phyloP scores from a whole-genome alignment of 2,888 invertebrate species.

The Xestia xanthographa region DNA sequence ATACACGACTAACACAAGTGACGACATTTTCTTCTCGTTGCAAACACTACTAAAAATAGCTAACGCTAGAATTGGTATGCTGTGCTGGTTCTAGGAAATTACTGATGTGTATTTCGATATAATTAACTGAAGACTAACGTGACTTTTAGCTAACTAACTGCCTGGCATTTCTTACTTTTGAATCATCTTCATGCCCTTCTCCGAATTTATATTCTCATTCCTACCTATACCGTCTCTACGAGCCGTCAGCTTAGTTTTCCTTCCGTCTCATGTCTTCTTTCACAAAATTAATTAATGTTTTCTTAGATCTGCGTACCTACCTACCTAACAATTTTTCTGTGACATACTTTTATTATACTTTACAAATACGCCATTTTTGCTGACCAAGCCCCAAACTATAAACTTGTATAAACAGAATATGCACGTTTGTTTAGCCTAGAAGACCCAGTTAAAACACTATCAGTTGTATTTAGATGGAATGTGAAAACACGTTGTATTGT shows the following conservation, averaged over 20 bases:
- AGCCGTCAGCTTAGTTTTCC: neutral
- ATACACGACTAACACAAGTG: conserved; percentile 13
- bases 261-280: neutral
- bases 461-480: conserved; percentile 40
- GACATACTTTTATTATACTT: neutral
- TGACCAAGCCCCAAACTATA: neutral
- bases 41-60: conserved; percentile 52
- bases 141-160: conserved; percentile 11
- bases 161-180: neutral
- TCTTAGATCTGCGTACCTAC: too few relatives aligned
- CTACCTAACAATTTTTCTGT: neutral
- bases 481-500: conserved; percentile 60
- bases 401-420: conserved; percentile 2
- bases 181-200: neutral
- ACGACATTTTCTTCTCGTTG: conserved; percentile 57
- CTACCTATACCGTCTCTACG: neutral
- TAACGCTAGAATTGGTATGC: conserved; percentile 54
- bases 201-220: neutral
- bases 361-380: neutral
- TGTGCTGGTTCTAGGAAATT: conserved; percentile 56
- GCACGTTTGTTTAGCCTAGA: conserved; percentile 25
- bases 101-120: conserved; percentile 23
- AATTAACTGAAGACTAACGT: conserved; percentile 24
- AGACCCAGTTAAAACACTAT: conserved; percentile 28
- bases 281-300: neutral